phyloP scores from a whole-genome alignment of 2,888 invertebrate genomes.

The Melanostoma scalare region DNA sequence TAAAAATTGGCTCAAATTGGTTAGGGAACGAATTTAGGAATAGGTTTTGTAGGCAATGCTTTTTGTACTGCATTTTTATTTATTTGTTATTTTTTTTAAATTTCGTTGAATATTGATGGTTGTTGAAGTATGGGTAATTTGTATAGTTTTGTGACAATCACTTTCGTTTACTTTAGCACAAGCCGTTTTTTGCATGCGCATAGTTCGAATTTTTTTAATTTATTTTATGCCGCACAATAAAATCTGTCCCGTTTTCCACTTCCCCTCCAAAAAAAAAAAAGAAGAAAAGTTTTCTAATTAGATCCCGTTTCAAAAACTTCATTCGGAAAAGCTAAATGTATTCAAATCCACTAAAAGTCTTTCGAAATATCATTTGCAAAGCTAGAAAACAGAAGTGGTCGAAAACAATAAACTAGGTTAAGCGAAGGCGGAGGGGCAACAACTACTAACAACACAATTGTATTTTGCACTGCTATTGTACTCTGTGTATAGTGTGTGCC shows the following conservation, averaged over 20 bases:
- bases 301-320: conserved; percentile 27
- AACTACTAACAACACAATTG: conserved; percentile 34
- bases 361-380: conserved; percentile 14
- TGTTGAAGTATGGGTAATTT: conserved; percentile 17
- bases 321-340: conserved; percentile 27
- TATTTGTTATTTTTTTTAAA: conserved; percentile 10
- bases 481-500: conserved; percentile 9
- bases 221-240: conserved; percentile 1
- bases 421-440: conserved; percentile 30
- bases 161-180: conserved; percentile 58
- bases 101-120: conserved; percentile 17
- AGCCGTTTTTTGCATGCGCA: conserved; percentile 63
- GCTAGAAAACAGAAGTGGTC: conserved; percentile 27
- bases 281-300: conserved; percentile 39
- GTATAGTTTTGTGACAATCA: conserved; percentile 7
- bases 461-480: conserved; percentile 27
- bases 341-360: conserved; percentile 57
- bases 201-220: conserved; percentile 15
- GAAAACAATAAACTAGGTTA: conserved; percentile 56
- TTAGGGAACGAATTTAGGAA: no score
- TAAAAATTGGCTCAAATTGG: neutral
- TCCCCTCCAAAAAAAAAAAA: neutral
- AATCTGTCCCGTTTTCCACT: neutral
- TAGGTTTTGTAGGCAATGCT: no score
- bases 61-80: neutral